These are phyloP conservation scores for Pygathrix nemaeus DNA, from an alignment of 2,113 vertebrate species.

Conservation along the genomic window DNA sequence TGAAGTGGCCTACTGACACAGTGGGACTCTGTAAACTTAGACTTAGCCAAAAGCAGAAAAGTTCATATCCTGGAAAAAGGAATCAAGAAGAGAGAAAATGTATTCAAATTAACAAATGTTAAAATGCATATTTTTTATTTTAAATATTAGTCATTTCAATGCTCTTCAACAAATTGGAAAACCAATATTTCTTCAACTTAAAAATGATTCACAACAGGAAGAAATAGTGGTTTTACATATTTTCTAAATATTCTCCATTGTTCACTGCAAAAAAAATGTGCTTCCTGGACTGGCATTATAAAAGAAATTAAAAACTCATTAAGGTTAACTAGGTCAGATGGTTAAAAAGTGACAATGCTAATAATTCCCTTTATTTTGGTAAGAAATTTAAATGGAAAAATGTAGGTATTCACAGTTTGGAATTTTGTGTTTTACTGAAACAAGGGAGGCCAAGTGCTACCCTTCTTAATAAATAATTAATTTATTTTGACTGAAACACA, in stretches of 20 bases:
- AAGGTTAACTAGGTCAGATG: conserved; percentile 12
- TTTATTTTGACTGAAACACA: not conserved
- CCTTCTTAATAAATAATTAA: not conserved
- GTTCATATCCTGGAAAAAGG: not conserved
- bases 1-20: not conserved
- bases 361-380: not conserved
- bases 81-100: not conserved
- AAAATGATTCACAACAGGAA: not conserved
- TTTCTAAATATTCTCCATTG: not conserved
- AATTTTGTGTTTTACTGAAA: not conserved
- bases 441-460: not conserved
- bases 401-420: not conserved
- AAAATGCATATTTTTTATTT: not conserved
- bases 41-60: not conserved
- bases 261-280: not conserved
- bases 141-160: not conserved
- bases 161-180: not conserved
- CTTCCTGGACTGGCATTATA: not conserved
- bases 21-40: no score
- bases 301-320: not conserved
- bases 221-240: not conserved
- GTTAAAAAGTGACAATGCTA: not conserved
- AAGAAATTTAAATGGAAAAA: not conserved
- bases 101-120: not conserved
- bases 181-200: not conserved